A percentile compares a stretch with the other conserved stretches of the same genome.
Evolutionary conservation across 2,888 invertebrate species (phyloP).

Genomic region (Nymphalis polychloros): DNA sequence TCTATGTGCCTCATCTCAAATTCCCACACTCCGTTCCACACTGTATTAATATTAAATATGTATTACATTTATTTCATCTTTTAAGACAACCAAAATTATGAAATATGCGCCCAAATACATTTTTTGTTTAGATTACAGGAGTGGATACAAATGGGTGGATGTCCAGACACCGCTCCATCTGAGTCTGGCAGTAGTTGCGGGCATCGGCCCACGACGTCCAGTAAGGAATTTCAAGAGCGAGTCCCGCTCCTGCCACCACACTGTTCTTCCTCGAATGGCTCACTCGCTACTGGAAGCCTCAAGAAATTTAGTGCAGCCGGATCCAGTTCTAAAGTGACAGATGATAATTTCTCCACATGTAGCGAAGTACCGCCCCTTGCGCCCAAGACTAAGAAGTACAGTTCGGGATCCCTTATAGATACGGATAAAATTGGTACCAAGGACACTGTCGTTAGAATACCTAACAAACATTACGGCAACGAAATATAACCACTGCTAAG

Average conservation of each 20-base stretch:
- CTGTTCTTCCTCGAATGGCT: slow-evolving; percentile 75
- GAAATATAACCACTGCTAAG: slow-evolving; percentile 47
- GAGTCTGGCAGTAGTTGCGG: slow-evolving; percentile 63
- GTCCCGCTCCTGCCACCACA: slow-evolving; percentile 72
- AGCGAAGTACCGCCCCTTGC: slow-evolving; percentile 72
- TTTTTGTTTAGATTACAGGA: slow-evolving; percentile 52
- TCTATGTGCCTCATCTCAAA: no score
- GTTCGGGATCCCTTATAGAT: slow-evolving; percentile 74
- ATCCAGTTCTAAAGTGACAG: slow-evolving; percentile 60
- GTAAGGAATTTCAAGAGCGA: slow-evolving; percentile 66
- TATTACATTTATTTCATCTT: no score
- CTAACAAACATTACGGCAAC: slow-evolving; percentile 67
- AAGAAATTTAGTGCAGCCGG: slow-evolving; percentile 68
- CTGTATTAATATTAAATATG: no score
- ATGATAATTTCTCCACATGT: slow-evolving; percentile 70
- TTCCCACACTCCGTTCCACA: no score
- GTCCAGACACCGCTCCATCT: slow-evolving; percentile 61
- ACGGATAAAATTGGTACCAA: slow-evolving; percentile 66
- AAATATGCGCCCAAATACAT: background rate
- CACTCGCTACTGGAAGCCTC: slow-evolving; percentile 69
- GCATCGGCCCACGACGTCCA: slow-evolving; percentile 59
- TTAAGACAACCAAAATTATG: no score
- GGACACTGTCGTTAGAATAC: slow-evolving; percentile 75
- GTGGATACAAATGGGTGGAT: slow-evolving; percentile 73
- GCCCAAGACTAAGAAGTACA: slow-evolving; percentile 72